Percentiles rank a stretch among this genome's conserved stretches.
These are phyloP conservation scores for Eugnorisma glareosa DNA, from an alignment of 2,888 invertebrate genomes.

Conservation along the genomic window DNA sequence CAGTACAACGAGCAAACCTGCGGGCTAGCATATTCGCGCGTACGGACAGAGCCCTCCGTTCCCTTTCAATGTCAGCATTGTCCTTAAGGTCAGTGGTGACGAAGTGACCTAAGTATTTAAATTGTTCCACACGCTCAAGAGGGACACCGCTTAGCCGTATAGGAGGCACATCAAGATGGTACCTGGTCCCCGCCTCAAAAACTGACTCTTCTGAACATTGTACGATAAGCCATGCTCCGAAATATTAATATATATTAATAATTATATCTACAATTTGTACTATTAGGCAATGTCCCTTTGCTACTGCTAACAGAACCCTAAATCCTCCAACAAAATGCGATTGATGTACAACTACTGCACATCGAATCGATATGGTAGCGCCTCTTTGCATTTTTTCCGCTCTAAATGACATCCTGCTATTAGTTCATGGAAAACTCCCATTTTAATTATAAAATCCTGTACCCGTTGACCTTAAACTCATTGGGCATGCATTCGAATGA, in stretches of 20 bases:
- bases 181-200: background rate
- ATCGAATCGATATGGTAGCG: background rate
- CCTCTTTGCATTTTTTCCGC: background rate
- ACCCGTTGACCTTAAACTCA: slow-evolving; percentile 77
- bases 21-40: too few species aligned
- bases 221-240: slow-evolving; percentile 10
- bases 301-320: background rate
- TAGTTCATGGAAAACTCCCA: slow-evolving; percentile 17
- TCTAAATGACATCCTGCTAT: background rate
- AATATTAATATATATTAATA: too few species aligned
- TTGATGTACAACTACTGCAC: background rate
- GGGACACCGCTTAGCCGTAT: background rate
- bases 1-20: too few species aligned
- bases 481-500: slow-evolving; percentile 85
- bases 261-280: background rate
- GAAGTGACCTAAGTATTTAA: too few species aligned
- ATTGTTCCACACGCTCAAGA: too few species aligned
- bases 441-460: slow-evolving; percentile 54
- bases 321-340: background rate
- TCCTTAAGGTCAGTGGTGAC: too few species aligned
- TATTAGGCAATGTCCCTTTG: background rate
- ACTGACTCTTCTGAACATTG: background rate
- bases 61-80: too few species aligned
- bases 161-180: too few species aligned
- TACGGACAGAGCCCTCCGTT: too few species aligned